These are phyloP conservation scores for Melanotaenia nigrans DNA, from an alignment of 2,797 vertebrate genomes.

Conservation along the genomic window DNA sequence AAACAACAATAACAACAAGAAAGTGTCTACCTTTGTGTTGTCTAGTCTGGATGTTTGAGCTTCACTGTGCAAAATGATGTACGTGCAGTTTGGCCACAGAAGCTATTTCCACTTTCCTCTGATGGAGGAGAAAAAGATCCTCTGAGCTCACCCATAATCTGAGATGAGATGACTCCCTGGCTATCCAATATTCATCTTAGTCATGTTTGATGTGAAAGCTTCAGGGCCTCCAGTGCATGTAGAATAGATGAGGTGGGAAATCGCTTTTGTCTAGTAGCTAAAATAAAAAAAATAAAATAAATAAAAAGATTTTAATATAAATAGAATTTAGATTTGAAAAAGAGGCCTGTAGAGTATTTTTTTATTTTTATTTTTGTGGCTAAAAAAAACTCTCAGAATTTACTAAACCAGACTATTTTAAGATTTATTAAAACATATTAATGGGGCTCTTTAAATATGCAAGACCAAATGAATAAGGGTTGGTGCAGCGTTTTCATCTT, in stretches of 20 bases:
- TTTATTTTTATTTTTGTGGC: not conserved
- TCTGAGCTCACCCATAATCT: conserved; percentile 13
- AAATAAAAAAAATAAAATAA: not conserved
- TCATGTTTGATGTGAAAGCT: conserved; percentile 4
- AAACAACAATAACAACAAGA: not conserved
- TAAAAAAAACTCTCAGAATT: not conserved
- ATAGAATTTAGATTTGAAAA: not conserved
- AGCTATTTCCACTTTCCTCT: conserved; percentile 13
- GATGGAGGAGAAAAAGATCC: conserved; percentile 1
- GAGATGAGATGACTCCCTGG: not conserved
- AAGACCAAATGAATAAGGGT: too few species aligned
- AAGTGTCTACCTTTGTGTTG: not conserved
- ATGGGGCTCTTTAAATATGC: not conserved
- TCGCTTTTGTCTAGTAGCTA: not conserved
- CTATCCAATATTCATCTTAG: not conserved
- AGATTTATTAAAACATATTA: conserved; percentile 6
- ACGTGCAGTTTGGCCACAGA: not conserved
- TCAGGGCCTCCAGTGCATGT: not conserved
- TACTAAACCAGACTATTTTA: not conserved
- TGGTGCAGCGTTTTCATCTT: not conserved
- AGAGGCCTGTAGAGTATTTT: not conserved
- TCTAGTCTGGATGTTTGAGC: not conserved
- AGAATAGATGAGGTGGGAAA: not conserved
- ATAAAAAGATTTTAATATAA: not conserved
- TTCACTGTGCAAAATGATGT: conserved; percentile 1